Evolutionary conservation across 2,888 invertebrate species (phyloP).

Genomic region (Acrobasis consociella): DNA sequence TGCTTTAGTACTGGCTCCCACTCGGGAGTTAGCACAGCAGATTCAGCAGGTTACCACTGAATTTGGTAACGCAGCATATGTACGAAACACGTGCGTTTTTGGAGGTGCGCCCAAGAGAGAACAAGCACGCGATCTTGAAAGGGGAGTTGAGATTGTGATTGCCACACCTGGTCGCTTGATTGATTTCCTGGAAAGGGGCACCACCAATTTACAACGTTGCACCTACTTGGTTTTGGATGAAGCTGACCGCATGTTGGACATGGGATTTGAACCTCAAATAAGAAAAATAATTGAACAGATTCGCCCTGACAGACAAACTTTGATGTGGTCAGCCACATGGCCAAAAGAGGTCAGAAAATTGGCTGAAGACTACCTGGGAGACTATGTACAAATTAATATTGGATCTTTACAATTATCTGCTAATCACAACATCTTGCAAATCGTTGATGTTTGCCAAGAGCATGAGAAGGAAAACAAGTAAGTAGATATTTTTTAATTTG

Average conservation of each 20-base stretch:
- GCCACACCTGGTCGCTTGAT: slow-evolving; percentile 95
- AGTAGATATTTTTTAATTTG: slow-evolving; percentile 39
- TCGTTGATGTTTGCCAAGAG: slow-evolving; percentile 93
- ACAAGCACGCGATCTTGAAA: slow-evolving; percentile 87
- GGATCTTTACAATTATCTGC: slow-evolving; percentile 94
- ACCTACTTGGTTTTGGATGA: slow-evolving; percentile 95
- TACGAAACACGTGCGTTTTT: slow-evolving; percentile 94
- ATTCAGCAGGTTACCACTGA: slow-evolving; percentile 92
- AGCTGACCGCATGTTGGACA: slow-evolving; percentile 97
- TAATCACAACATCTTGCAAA: slow-evolving; percentile 95
- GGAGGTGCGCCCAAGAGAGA: slow-evolving; percentile 94
- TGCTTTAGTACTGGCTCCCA: slow-evolving; percentile 90
- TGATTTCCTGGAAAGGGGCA: slow-evolving; percentile 90
- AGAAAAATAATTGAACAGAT: slow-evolving; percentile 96
- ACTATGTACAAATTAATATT: slow-evolving; percentile 95
- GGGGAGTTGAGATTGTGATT: slow-evolving; percentile 93
- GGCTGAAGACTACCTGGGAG: slow-evolving; percentile 95
- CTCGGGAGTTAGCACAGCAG: slow-evolving; percentile 90
- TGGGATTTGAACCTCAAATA: slow-evolving; percentile 99
- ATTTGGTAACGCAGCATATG: slow-evolving; percentile 89
- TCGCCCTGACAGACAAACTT: slow-evolving; percentile 95
- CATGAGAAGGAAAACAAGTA: slow-evolving; percentile 90
- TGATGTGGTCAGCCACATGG: slow-evolving; percentile 99
- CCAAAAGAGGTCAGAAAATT: slow-evolving; percentile 96
- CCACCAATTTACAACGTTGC: slow-evolving; percentile 88